Evolutionary conservation across 2,888 invertebrate genomes (phyloP).

Genomic region (Allacma fusca): DNA sequence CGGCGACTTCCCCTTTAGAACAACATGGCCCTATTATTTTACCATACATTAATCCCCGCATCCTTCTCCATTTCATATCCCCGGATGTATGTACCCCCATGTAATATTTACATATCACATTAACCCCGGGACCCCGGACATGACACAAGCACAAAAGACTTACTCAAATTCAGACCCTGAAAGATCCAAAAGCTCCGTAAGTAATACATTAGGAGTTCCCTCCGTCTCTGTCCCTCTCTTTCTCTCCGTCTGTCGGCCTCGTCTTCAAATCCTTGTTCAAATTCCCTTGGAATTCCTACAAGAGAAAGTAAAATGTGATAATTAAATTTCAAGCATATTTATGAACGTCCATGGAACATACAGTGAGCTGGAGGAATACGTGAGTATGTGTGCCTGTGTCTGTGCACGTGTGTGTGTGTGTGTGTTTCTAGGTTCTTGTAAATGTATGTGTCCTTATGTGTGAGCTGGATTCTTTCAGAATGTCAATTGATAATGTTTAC

Average conservation of each 20-base stretch:
- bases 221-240: not conserved
- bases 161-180: too few species aligned
- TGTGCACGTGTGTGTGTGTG: too few species aligned
- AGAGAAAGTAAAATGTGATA: slow-evolving; percentile 26
- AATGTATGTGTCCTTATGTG: too few species aligned
- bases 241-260: not conserved
- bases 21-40: not conserved
- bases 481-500: too few species aligned
- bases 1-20: not conserved
- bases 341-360: not conserved
- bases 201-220: too few species aligned
- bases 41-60: not conserved
- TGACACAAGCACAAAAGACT: too few species aligned
- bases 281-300: slow-evolving; percentile 10
- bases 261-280: not conserved
- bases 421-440: not conserved
- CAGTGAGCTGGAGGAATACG: not conserved
- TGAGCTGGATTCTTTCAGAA: too few species aligned
- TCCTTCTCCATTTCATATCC: not conserved
- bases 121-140: too few species aligned
- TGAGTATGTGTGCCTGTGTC: too few species aligned
- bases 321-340: slow-evolving; percentile 35
- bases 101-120: not conserved
- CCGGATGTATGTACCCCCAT: not conserved
- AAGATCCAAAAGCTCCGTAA: too few species aligned